phyloP scores from a whole-genome alignment of 1,140 invertebrate species.

The Oryctes rhinoceros region DNA sequence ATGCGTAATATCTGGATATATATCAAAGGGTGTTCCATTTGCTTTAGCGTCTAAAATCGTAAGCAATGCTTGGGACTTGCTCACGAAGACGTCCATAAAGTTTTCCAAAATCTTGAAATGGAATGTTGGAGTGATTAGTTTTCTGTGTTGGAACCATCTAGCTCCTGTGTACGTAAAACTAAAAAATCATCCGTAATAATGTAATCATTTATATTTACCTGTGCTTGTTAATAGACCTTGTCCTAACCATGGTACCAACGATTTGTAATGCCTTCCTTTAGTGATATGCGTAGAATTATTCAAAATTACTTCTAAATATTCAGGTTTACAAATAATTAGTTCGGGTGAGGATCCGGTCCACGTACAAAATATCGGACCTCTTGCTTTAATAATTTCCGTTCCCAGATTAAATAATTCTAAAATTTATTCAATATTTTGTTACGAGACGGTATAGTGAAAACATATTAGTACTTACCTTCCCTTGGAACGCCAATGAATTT shows the following conservation, averaged over 20 bases:
- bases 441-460: not conserved
- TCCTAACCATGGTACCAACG: slow-evolving; percentile 66
- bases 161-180: slow-evolving; percentile 38
- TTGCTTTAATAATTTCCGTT: not conserved
- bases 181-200: not conserved
- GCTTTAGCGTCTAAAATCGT: slow-evolving; percentile 5
- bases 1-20: slow-evolving; percentile 65
- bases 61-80: slow-evolving; percentile 26
- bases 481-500: not conserved
- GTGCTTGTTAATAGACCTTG: slow-evolving; percentile 64
- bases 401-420: slow-evolving; percentile 8
- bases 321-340: slow-evolving; percentile 53
- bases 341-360: slow-evolving; percentile 51
- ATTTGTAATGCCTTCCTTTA: slow-evolving; percentile 67
- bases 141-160: slow-evolving; percentile 72
- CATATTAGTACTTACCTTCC: not conserved
- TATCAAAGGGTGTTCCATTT: slow-evolving; percentile 31
- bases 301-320: slow-evolving; percentile 61
- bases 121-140: slow-evolving; percentile 43
- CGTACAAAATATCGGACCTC: slow-evolving; percentile 52
- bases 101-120: slow-evolving; percentile 43
- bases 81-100: slow-evolving; percentile 30
- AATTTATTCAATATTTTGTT: not conserved
- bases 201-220: slow-evolving; percentile 55
- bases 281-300: slow-evolving; percentile 66